Base-by-base conservation (phyloP, 64 coral and sea anemone species). In the Dendronephthya gigantea region DNA sequence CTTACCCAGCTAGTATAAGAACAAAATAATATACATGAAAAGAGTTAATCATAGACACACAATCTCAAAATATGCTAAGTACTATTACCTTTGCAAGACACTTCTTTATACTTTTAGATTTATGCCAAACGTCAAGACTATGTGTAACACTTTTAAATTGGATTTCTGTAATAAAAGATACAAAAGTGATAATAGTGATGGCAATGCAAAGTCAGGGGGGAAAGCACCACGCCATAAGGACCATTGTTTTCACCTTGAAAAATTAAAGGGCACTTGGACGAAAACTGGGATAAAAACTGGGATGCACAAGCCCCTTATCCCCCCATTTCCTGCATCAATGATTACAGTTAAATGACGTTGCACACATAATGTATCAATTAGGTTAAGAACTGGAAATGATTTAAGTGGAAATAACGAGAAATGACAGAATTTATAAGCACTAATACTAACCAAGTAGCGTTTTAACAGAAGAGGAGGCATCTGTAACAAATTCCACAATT, bases 401-500 rank as follows among this genome's bases (percentile, higher is more conserved):
- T n/a, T n/a, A n/a, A n/a, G n/a, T n/a, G n/a, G n/a, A n/a, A n/a
- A n/a, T n/a, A n/a, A n/a, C n/a, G n/a, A n/a, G n/a, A n/a, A n/a
- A n/a, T n/a, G 25, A 17, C 8, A 62, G 55, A 22, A 13, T 62
- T 17, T 12, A 62, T 62, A 62, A 62, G 10, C 8, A 62, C 17
- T 34, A 87, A 23, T 65, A 83, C 75, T 48, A 28, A 90, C 84
- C 32, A 40, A 87, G 13, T 50, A 90, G 32, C 48, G 70, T 82
- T 59, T 83, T 86, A n/a, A 90, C 22, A 40, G 89, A 48, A 8
- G 69, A 22, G 34, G 75, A 82, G 34, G 72, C 48, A 86, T 83
- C 89, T 30, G 75, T 90, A 2, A 82, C 84, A 34, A 86, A 43
- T 90, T 90, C 88, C 13, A 81, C 59, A 13, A 85, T 48, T 5